These are phyloP conservation scores for Caradrina clavipalpis DNA, from an alignment of 2,888 invertebrate species.

Conservation along the genomic window DNA sequence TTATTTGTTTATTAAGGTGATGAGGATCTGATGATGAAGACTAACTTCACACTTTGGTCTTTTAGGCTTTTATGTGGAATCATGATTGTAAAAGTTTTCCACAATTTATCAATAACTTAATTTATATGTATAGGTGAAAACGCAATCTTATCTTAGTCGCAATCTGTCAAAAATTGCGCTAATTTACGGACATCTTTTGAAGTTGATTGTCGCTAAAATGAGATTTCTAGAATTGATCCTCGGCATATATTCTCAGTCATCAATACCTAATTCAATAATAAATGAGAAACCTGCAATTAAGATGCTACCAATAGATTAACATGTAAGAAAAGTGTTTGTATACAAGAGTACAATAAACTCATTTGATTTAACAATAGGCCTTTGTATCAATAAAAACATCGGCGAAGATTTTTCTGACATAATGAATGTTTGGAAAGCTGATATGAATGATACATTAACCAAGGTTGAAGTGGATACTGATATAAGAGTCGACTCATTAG, in stretches of 20 bases:
- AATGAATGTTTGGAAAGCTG: slow-evolving; percentile 57
- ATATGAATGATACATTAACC: slow-evolving; percentile 32
- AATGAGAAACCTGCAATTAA: slow-evolving; percentile 30
- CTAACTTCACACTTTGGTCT: too few relatives aligned
- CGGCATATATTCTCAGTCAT: not conserved
- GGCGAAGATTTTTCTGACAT: slow-evolving; percentile 31
- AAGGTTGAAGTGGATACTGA: slow-evolving; percentile 17
- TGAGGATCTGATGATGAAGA: too few relatives aligned
- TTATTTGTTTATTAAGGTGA: too few relatives aligned
- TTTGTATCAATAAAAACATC: slow-evolving; percentile 44
- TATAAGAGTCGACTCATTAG: slow-evolving; percentile 4
- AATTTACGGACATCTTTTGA: too few relatives aligned
- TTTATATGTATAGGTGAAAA: too few relatives aligned
- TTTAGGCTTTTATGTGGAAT: too few relatives aligned
- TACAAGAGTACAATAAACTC: slow-evolving; percentile 55
- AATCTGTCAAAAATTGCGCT: too few relatives aligned
- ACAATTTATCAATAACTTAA: too few relatives aligned
- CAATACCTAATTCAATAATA: not conserved
- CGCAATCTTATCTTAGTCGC: too few relatives aligned
- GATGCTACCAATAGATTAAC: slow-evolving; percentile 22
- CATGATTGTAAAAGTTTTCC: too few relatives aligned
- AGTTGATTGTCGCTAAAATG: too few relatives aligned
- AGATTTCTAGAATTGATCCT: too few relatives aligned
- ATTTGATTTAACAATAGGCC: slow-evolving; percentile 55
- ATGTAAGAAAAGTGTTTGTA: slow-evolving; percentile 52